phyloP scores from a whole-genome alignment of 64 coral and sea anemone species.

The Pocillopora damicornis region DNA sequence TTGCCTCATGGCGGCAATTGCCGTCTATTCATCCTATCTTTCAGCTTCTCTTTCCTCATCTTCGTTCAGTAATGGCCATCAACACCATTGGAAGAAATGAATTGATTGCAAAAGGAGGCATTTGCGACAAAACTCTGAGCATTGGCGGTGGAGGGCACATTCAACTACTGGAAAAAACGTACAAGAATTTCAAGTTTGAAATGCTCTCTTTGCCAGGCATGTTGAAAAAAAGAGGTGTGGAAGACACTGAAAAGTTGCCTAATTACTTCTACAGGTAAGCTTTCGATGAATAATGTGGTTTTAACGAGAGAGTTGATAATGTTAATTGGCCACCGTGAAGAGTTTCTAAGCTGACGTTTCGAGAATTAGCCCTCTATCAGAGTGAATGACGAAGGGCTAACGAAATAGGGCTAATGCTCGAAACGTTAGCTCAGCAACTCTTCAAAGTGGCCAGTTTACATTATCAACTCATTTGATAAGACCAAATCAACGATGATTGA shows the following conservation, averaged over 20 bases:
- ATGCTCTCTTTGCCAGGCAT: conserved; percentile 67
- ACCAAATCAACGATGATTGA: neutral
- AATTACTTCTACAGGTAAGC: conserved; percentile 82
- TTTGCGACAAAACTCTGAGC: conserved; percentile 68
- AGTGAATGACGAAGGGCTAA: no score
- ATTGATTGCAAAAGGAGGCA: conserved; percentile 49
- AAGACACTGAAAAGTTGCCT: conserved; percentile 67
- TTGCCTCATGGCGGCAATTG: conserved; percentile 75
- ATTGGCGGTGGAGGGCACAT: conserved; percentile 83
- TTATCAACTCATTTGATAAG: no score
- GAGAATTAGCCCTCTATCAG: no score
- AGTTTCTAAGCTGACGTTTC: neutral
- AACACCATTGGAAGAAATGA: conserved; percentile 74
- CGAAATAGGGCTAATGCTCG: no score
- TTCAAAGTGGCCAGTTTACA: neutral
- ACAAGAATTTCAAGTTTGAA: conserved; percentile 80
- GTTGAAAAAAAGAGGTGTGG: conserved; percentile 68
- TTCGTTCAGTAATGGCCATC: conserved; percentile 77
- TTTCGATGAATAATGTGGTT: neutral
- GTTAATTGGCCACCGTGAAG: neutral
- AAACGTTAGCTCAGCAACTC: no score
- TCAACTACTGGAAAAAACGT: conserved; percentile 72
- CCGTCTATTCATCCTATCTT: conserved; percentile 91
- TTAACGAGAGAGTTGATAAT: no score
- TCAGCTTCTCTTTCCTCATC: conserved; percentile 79